Conservation (phyloP, 2,797 vertebrate species). For the Apogon talboti region DNA sequence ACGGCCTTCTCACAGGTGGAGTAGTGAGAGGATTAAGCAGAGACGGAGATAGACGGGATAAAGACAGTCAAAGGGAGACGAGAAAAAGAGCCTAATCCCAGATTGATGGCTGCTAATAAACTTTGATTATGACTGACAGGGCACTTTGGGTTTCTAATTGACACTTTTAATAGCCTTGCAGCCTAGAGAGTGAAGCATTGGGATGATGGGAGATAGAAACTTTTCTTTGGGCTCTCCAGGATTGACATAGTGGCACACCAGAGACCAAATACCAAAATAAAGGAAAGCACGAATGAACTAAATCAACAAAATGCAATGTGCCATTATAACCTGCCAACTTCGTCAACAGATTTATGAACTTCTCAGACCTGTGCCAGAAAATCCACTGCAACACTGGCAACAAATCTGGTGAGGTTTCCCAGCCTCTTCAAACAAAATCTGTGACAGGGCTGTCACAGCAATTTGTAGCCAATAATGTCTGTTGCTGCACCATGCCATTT, state of each 20-base stretch:
- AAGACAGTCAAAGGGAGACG: conserved; percentile 35
- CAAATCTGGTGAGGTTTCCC: background rate
- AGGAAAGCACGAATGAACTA: background rate
- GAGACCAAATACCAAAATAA: conserved; percentile 34
- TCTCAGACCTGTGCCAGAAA: conserved; percentile 1
- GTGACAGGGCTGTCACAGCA: background rate
- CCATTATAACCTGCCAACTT: background rate
- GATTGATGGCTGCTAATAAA: conserved; percentile 71
- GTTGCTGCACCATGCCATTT: background rate
- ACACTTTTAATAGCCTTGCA: conserved; percentile 53
- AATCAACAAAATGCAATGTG: conserved; percentile 19
- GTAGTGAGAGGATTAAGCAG: conserved; percentile 41
- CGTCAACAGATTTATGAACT: conserved; percentile 14
- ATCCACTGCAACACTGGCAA: background rate
- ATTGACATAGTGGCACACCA: conserved; percentile 20
- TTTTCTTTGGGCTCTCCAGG: conserved; percentile 33
- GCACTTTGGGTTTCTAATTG: conserved; percentile 61
- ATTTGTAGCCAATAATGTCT: background rate
- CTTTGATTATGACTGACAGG: conserved; percentile 73
- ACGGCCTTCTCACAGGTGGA: conserved; percentile 44
- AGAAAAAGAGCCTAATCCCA: conserved; percentile 50
- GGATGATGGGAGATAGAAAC: background rate
- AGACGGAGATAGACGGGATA: conserved; percentile 42
- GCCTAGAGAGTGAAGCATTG: conserved; percentile 28
- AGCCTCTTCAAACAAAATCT: background rate